These are phyloP conservation scores for Lucinisca nassula DNA, from an alignment of 2,888 invertebrate species.

Conservation along the genomic window DNA sequence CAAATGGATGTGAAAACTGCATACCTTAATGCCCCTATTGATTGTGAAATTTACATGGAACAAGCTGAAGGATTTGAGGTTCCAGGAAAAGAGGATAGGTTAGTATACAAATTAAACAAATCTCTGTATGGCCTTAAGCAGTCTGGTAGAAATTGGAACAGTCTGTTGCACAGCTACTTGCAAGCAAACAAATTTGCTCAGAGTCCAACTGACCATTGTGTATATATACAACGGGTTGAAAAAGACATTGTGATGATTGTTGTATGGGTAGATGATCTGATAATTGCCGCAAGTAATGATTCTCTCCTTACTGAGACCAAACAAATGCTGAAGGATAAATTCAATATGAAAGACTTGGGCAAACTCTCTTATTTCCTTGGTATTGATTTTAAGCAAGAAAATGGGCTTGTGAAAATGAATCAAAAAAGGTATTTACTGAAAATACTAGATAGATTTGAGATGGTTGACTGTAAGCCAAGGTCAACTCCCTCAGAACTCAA, in stretches of 20 bases:
- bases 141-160: slow-evolving; percentile 66
- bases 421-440: not conserved
- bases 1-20: slow-evolving; percentile 69
- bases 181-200: slow-evolving; percentile 36
- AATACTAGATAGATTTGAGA: not conserved
- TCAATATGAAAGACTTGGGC: slow-evolving; percentile 59
- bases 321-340: slow-evolving; percentile 34
- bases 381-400: slow-evolving; percentile 11
- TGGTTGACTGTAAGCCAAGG: not conserved
- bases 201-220: slow-evolving; percentile 35
- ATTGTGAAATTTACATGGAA: slow-evolving; percentile 66
- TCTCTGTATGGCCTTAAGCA: slow-evolving; percentile 70
- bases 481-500: not conserved
- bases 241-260: slow-evolving; percentile 25
- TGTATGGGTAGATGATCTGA: slow-evolving; percentile 45
- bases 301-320: slow-evolving; percentile 15
- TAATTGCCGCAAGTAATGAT: slow-evolving; percentile 21
- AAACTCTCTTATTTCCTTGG: slow-evolving; percentile 43
- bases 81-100: slow-evolving; percentile 21
- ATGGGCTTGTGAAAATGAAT: not conserved
- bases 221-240: slow-evolving; percentile 24
- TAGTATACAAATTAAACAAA: slow-evolving; percentile 57
- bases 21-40: slow-evolving; percentile 65
- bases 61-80: slow-evolving; percentile 58
- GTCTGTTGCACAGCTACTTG: slow-evolving; percentile 38